Evolutionary conservation across 2,888 invertebrate species (phyloP).

Genomic region (Cancer borealis): DNA sequence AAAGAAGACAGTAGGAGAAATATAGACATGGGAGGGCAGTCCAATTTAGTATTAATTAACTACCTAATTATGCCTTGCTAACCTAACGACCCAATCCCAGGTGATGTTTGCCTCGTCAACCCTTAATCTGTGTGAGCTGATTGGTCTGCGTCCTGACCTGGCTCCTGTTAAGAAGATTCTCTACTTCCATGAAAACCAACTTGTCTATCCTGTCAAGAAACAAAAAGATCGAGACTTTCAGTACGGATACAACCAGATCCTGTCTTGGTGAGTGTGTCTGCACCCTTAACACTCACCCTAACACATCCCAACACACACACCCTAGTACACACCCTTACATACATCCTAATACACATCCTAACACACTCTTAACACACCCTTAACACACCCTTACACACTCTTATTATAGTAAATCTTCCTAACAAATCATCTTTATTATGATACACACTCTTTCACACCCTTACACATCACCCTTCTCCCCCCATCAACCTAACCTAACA

Average conservation of each 20-base stretch:
- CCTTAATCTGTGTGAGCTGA: constrained; percentile 85
- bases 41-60: too few species aligned
- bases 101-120: constrained; percentile 86
- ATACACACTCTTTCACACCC: neutral
- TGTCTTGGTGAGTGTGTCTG: constrained; percentile 83
- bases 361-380: too few species aligned
- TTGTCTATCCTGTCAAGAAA: constrained; percentile 86
- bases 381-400: too few species aligned
- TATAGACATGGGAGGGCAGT: too few species aligned
- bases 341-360: too few species aligned
- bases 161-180: constrained; percentile 84
- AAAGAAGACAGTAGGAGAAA: too few species aligned
- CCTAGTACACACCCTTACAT: too few species aligned
- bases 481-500: neutral
- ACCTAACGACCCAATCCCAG: constrained; percentile 50
- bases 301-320: too few species aligned
- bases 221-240: constrained; percentile 87
- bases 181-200: constrained; percentile 90
- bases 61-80: too few species aligned
- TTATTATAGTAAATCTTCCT: neutral
- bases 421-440: too few species aligned
- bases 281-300: neutral
- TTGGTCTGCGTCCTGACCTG: constrained; percentile 86
- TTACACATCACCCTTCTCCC: neutral
- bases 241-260: constrained; percentile 88